Evolutionary conservation across 2,888 invertebrate genomes (phyloP).

Genomic region (Agriotes lineatus): DNA sequence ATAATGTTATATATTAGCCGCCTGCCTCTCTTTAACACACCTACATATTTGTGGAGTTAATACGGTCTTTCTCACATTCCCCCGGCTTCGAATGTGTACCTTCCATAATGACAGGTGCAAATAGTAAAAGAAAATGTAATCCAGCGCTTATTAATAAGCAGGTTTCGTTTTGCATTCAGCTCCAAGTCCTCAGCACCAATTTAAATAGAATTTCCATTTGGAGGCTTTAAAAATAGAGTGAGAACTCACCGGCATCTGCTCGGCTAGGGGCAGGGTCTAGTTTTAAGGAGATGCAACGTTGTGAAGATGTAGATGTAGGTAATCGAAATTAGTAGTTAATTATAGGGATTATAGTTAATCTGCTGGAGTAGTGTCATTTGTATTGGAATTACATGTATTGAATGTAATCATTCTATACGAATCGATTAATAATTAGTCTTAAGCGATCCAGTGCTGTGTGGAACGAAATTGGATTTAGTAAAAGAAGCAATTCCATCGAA

Average conservation of each 20-base stretch:
- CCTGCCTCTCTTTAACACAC: slow-evolving; percentile 15
- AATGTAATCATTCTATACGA: too few relatives aligned
- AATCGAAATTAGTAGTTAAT: neutral
- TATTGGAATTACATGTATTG: too few relatives aligned
- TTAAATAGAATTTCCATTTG: slow-evolving; percentile 9
- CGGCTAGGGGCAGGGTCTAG: neutral
- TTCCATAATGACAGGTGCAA: slow-evolving; percentile 5
- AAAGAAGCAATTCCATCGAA: too few relatives aligned
- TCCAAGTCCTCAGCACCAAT: neutral
- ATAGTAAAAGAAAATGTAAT: neutral
- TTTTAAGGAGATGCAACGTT: neutral
- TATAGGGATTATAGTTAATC: neutral
- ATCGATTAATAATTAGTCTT: too few relatives aligned
- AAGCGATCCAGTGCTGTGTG: too few relatives aligned
- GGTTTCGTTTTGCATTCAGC: slow-evolving; percentile 11
- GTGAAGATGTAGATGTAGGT: slow-evolving; percentile 6
- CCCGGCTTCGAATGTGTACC: neutral
- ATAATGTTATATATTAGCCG: slow-evolving; percentile 8
- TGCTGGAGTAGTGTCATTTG: too few relatives aligned
- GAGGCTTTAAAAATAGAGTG: slow-evolving; percentile 1
- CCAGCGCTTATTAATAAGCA: slow-evolving; percentile 13
- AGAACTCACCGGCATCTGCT: neutral
- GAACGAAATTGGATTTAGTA: too few relatives aligned
- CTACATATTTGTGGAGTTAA: slow-evolving; percentile 13
- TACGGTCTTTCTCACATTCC: neutral